phyloP scores from a whole-genome alignment of 2,888 invertebrate genomes.

The Lasioglossum villosulum region DNA sequence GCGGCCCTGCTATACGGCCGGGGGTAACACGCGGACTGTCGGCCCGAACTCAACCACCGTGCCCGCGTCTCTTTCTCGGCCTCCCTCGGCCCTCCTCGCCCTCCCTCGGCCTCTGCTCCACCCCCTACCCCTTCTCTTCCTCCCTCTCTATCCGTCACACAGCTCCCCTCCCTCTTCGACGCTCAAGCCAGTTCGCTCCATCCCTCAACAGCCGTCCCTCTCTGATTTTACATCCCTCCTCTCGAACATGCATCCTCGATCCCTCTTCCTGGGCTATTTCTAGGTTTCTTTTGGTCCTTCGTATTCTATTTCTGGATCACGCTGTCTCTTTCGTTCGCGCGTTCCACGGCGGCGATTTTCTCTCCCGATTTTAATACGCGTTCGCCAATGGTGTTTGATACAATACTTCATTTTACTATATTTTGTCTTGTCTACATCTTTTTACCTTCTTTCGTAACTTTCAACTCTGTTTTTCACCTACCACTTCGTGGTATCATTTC shows the following conservation, averaged over 20 bases:
- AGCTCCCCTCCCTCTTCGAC: neutral
- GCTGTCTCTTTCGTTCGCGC: neutral
- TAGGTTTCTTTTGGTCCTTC: neutral
- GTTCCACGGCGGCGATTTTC: neutral
- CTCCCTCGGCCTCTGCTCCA: slow-evolving; percentile 3
- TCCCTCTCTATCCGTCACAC: slow-evolving; percentile 21
- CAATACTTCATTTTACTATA: neutral
- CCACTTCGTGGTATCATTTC: neutral
- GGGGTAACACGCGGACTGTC: slow-evolving; percentile 80
- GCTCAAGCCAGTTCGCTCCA: neutral
- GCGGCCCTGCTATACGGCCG: slow-evolving; percentile 71
- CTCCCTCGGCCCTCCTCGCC: slow-evolving; percentile 27
- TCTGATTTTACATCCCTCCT: neutral
- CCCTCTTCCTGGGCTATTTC: neutral
- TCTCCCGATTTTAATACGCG: neutral
- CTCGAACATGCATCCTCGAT: neutral
- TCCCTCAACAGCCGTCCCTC: neutral
- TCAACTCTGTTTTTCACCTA: neutral
- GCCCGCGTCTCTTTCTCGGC: slow-evolving; percentile 63
- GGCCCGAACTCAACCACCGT: slow-evolving; percentile 74
- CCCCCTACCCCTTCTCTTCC: slow-evolving; percentile 23
- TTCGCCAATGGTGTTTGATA: neutral
- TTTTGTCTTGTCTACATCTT: neutral
- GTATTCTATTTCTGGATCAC: neutral
- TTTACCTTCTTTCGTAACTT: neutral